A percentile compares a stretch with the other conserved stretches of the same genome.
Conservation (phyloP, 2,113 vertebrate genomes). For the Chaetops frenatus region DNA sequence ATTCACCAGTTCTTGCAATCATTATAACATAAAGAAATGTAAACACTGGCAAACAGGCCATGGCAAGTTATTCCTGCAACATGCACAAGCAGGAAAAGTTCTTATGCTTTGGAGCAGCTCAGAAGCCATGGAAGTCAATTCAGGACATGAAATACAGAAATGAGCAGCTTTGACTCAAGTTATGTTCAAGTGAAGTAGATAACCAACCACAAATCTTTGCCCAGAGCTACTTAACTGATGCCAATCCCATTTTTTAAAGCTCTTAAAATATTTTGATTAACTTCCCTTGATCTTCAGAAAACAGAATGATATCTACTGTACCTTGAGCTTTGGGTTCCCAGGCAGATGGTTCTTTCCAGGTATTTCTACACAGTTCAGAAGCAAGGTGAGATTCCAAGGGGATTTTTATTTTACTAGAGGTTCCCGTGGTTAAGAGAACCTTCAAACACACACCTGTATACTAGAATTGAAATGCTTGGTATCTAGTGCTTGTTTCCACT, state of each 20-base stretch:
- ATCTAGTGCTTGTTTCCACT: background rate
- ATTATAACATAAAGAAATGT: background rate
- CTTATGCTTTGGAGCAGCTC: background rate
- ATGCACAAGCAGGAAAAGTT: background rate
- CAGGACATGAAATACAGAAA: constrained; percentile 20
- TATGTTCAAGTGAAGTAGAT: background rate
- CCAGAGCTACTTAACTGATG: background rate
- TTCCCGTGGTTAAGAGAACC: background rate
- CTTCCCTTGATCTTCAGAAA: background rate
- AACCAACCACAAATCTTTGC: constrained; percentile 19
- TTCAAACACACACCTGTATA: background rate
- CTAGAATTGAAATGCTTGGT: background rate
- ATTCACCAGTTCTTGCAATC: background rate
- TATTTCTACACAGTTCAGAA: background rate
- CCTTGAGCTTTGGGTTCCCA: background rate
- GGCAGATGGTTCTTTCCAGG: background rate
- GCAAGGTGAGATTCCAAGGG: background rate
- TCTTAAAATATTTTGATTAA: background rate
- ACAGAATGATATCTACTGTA: background rate
- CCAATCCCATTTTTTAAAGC: background rate
- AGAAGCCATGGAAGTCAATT: background rate
- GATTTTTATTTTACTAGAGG: background rate
- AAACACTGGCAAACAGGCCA: background rate
- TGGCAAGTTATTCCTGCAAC: constrained; percentile 1
- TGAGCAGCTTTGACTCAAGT: background rate